phyloP scores from a whole-genome alignment of 2,113 vertebrate species.

The Scomber scombrus region DNA sequence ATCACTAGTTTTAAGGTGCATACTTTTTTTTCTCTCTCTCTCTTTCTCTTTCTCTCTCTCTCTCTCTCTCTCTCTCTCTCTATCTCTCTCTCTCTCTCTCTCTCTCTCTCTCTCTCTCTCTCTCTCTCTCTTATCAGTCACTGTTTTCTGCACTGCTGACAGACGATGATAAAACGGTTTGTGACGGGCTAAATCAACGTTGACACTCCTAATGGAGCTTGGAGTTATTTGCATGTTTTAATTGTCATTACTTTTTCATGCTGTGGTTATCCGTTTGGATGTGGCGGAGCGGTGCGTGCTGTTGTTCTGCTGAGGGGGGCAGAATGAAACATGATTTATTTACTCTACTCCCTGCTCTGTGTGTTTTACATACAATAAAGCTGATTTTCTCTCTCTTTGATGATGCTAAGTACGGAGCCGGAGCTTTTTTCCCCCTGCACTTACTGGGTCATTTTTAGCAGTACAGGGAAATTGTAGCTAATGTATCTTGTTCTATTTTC shows the following conservation, averaged over 20 bases:
- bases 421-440: conserved; percentile 6
- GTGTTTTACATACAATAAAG: conserved; percentile 62
- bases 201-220: conserved; percentile 43
- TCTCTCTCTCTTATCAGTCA: neutral
- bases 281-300: conserved; percentile 13
- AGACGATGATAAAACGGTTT: conserved; percentile 21
- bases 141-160: conserved; percentile 1
- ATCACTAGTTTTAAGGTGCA: conserved; percentile 1
- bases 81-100: no score
- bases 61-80: no score
- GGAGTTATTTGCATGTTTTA: conserved; percentile 68
- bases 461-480: conserved; percentile 21
- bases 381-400: conserved; percentile 18
- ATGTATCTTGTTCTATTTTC: conserved; percentile 54
- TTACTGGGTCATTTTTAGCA: conserved; percentile 43
- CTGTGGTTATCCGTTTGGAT: neutral
- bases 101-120: no score
- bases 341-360: conserved; percentile 40
- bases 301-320: conserved; percentile 62
- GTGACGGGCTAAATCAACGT: neutral
- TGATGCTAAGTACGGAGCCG: conserved; percentile 30
- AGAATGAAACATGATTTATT: conserved; percentile 72
- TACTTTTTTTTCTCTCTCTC: neutral
- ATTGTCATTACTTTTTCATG: conserved; percentile 72
- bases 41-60: no score